phyloP scores from a whole-genome alignment of 2,113 vertebrate genomes.

The Phrynocephalus versicolor region DNA sequence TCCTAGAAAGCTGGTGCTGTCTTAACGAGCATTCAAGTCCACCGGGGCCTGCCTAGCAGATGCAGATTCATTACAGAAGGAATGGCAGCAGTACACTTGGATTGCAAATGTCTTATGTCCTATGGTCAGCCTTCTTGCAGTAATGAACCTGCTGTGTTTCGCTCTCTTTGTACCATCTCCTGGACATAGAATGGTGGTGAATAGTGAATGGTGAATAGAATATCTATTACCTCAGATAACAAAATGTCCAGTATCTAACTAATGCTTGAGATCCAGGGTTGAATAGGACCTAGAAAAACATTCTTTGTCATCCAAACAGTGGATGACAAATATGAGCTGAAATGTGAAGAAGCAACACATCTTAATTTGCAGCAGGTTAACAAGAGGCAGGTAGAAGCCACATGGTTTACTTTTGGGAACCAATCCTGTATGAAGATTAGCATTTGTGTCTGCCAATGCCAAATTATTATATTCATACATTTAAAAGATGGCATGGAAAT shows the following conservation, averaged over 20 bases:
- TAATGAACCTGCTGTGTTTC: too few species aligned
- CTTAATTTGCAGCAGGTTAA: not conserved
- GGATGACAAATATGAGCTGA: not conserved
- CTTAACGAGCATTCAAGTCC: not conserved
- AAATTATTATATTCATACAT: not conserved
- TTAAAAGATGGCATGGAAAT: not conserved
- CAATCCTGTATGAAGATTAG: not conserved
- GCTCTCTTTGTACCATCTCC: too few species aligned
- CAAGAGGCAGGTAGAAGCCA: not conserved
- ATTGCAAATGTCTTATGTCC: not conserved
- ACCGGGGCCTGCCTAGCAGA: too few species aligned
- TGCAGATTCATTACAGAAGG: not conserved
- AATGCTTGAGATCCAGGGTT: not conserved
- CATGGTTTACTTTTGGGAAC: not conserved
- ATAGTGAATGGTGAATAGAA: too few species aligned
- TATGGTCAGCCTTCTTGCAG: not conserved
- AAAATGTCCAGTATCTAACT: not conserved
- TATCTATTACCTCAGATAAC: too few species aligned
- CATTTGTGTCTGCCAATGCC: not conserved
- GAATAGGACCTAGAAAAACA: not conserved
- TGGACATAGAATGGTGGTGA: not conserved
- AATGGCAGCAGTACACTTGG: not conserved
- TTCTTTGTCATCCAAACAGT: not conserved
- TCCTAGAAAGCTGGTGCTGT: not conserved
- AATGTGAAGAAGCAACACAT: not conserved